Evolutionary conservation across 2,888 invertebrate genomes (phyloP).

Genomic region (Lepeophtheirus nordmannii): DNA sequence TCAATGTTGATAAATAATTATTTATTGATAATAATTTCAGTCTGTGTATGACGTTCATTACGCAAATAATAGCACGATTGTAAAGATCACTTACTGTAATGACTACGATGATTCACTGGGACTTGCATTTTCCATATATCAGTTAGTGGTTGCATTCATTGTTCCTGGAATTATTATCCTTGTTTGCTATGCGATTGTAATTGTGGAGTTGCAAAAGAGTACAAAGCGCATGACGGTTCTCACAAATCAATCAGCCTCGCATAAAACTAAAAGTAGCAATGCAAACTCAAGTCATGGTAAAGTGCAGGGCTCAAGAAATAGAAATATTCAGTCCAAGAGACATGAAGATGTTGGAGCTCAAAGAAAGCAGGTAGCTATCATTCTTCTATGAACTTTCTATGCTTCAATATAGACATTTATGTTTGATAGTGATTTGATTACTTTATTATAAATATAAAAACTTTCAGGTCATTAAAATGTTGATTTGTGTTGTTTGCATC

Average conservation of each 20-base stretch:
- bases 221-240: conserved; percentile 34
- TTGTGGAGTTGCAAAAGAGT: conserved; percentile 35
- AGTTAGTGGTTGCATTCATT: conserved; percentile 33
- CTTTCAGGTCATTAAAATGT: conserved; percentile 42
- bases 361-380: background rate
- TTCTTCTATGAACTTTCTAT: too few relatives aligned
- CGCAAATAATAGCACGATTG: conserved; percentile 32
- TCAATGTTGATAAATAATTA: too few relatives aligned
- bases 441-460: too few relatives aligned
- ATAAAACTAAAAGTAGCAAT: background rate
- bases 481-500: conserved; percentile 38
- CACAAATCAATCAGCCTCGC: conserved; percentile 29
- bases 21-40: conserved; percentile 28
- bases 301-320: background rate
- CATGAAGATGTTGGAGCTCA: background rate
- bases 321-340: background rate
- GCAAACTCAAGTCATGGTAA: background rate
- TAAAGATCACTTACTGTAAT: conserved; percentile 34
- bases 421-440: too few relatives aligned
- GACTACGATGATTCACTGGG: conserved; percentile 30
- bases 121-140: conserved; percentile 32
- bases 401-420: too few relatives aligned
- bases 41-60: conserved; percentile 30
- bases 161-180: conserved; percentile 35
- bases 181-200: conserved; percentile 35